phyloP scores from a whole-genome alignment of 2,888 invertebrate genomes.

The Pharmacophagus antenor region DNA sequence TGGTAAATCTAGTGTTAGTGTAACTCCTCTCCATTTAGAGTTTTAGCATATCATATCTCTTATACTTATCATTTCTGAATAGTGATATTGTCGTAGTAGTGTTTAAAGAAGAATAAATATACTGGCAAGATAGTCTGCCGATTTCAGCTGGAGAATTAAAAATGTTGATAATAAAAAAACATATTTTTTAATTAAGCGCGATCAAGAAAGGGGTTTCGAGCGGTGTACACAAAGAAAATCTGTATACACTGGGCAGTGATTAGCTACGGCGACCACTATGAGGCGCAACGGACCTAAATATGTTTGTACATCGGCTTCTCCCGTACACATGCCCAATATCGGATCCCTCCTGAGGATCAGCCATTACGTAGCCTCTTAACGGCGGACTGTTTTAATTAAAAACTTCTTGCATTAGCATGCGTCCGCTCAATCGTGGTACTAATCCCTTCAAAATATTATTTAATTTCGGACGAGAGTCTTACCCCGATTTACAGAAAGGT shows the following conservation, averaged over 20 bases:
- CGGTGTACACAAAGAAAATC: constrained; percentile 61
- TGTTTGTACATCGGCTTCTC: constrained; percentile 77
- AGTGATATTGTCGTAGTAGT: not conserved
- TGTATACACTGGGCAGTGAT: constrained; percentile 62
- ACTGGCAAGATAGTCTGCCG: not conserved
- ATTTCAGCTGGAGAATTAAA: not conserved
- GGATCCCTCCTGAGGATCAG: constrained; percentile 75
- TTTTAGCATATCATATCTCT: not conserved
- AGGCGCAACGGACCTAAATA: constrained; percentile 73
- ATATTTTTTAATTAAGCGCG: constrained; percentile 43
- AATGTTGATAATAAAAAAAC: constrained; percentile 2
- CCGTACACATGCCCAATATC: constrained; percentile 70
- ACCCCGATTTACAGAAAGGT: constrained; percentile 20
- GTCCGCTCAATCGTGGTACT: constrained; percentile 68
- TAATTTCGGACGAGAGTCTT: constrained; percentile 52
- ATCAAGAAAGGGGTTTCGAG: constrained; percentile 63
- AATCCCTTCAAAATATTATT: constrained; percentile 74
- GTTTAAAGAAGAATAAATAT: not conserved
- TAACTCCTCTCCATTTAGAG: no score
- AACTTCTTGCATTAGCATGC: constrained; percentile 80
- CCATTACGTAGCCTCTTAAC: constrained; percentile 79
- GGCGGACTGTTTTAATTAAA: constrained; percentile 79
- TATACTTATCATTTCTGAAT: not conserved
- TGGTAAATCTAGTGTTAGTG: no score
- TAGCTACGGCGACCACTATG: constrained; percentile 67